These are phyloP conservation scores for Mus spicilegus DNA, from an alignment of 2,113 vertebrate species.

Conservation along the genomic window DNA sequence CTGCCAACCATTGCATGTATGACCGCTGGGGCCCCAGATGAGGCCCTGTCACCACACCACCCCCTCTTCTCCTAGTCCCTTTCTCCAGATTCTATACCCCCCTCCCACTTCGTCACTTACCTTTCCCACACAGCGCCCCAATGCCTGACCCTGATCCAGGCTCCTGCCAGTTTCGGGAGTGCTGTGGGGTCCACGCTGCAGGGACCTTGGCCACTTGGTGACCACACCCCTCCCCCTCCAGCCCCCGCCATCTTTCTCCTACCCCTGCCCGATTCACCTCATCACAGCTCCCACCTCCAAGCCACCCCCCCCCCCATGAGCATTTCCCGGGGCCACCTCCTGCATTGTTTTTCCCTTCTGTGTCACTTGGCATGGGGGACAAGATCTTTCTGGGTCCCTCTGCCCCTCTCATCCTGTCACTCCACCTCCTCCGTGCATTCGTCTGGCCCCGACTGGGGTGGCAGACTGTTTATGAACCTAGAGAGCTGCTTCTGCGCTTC, in stretches of 20 bases:
- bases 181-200: slow-evolving; percentile 34
- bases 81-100: slow-evolving; percentile 27
- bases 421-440: slow-evolving; percentile 40
- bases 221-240: slow-evolving; percentile 76
- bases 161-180: slow-evolving; percentile 8
- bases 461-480: slow-evolving; percentile 65
- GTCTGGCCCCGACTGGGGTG: slow-evolving; percentile 55
- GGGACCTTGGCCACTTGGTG: slow-evolving; percentile 67
- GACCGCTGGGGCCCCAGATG: slow-evolving; percentile 67
- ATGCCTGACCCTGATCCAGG: slow-evolving; percentile 1
- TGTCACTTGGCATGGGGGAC: slow-evolving; percentile 71
- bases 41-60: slow-evolving; percentile 62
- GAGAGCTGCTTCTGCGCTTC: slow-evolving; percentile 38
- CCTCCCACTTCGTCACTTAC: slow-evolving; percentile 3
- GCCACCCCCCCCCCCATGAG: neutral
- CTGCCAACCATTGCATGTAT: slow-evolving; percentile 67
- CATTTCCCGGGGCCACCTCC: slow-evolving; percentile 55
- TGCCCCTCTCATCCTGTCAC: slow-evolving; percentile 63
- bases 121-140: neutral
- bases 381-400: slow-evolving; percentile 71
- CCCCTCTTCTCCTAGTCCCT: slow-evolving; percentile 23
- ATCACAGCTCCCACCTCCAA: neutral
- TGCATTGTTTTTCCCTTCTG: slow-evolving; percentile 58
- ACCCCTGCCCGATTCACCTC: slow-evolving; percentile 69
- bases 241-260: slow-evolving; percentile 76